Evolutionary conservation across 2,113 vertebrate species (phyloP), one percentile per base, ranked within the genome.

Genomic region (Melanotaenia duboulayi): DNA sequence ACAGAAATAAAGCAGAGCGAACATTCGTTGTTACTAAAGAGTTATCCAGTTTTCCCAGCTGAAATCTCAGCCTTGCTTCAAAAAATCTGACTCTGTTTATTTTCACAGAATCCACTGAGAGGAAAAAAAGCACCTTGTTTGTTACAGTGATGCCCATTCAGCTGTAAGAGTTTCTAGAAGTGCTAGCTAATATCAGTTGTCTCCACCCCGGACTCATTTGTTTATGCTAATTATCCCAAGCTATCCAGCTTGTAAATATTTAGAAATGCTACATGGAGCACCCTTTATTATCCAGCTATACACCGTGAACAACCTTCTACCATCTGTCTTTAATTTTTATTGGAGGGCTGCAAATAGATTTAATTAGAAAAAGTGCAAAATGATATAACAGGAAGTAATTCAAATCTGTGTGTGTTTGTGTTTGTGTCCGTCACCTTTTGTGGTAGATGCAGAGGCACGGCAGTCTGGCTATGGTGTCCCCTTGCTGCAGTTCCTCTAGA

Each of bases 361-460:
- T 78, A 76, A 84, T 86, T 82, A 86, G 48, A 79, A 61, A 42
- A 68, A 83, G 80, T 81, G 78, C 66, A 56, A 64, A 60, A 76
- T 69, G 60, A 78, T 77, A 82, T 58, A 71, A 67, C 1, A 4
- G 74, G 77, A 77, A 77, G 5, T 49, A 52, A 54, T 76, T 79
- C 62, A 79, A 66, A 55, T 63, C 0, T 42, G 71, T 77, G 76
- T 50, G 76, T 63, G 71, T 48, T 76, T 59, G 60, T 62, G 28
- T 52, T 60, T 59, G 70, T 8, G 68, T 69, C 46, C 0, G 0
- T 63, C 94, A 99, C 97, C 98, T 98, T 95, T 99, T 99, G 94
- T 99, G 98, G 94, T 99, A 99, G 92, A 99, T 98, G 95, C 98
- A 99, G 94, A 99, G 96, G 95, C 98, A 99, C 87, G 98, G 98